A percentile compares a stretch with the other conserved stretches of the same genome.
phyloP scores from a whole-genome alignment of 1,140 invertebrate species.

The Lepidurus packardi region DNA sequence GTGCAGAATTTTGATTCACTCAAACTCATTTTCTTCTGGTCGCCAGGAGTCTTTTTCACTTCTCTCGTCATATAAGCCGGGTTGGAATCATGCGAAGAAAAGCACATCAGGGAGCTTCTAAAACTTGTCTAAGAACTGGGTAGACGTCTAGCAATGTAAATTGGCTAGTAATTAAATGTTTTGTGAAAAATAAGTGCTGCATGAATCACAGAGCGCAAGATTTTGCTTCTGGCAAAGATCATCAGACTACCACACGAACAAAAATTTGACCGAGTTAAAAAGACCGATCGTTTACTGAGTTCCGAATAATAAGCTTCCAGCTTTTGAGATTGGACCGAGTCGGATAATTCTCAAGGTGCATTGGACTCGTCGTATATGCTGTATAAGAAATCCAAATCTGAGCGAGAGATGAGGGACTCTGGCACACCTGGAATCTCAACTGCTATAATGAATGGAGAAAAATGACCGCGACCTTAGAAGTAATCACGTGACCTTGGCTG shows the following conservation, averaged over 20 bases:
- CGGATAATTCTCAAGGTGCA: too few species aligned
- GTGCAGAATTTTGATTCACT: not conserved
- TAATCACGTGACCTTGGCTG: not conserved
- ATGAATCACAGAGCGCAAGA: not conserved
- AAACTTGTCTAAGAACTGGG: not conserved
- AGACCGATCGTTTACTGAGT: too few species aligned
- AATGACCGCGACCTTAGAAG: not conserved
- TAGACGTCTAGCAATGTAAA: conserved; percentile 6
- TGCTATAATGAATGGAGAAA: not conserved
- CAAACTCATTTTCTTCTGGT: not conserved
- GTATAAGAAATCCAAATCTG: too few species aligned
- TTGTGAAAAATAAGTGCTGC: not conserved
- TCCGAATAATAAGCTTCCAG: too few species aligned
- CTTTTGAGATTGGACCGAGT: too few species aligned
- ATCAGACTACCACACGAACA: not conserved
- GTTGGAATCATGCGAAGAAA: not conserved
- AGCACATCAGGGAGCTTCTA: not conserved
- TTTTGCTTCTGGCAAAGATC: not conserved
- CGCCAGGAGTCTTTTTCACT: not conserved
- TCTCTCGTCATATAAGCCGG: not conserved
- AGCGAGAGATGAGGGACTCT: too few species aligned
- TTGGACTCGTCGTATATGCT: too few species aligned
- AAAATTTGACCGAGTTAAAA: not conserved
- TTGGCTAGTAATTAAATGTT: conserved; percentile 6
- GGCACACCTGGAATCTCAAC: not conserved